These are phyloP conservation scores for Procapra przewalskii DNA, from an alignment of 2,113 vertebrate species.

Conservation along the genomic window DNA sequence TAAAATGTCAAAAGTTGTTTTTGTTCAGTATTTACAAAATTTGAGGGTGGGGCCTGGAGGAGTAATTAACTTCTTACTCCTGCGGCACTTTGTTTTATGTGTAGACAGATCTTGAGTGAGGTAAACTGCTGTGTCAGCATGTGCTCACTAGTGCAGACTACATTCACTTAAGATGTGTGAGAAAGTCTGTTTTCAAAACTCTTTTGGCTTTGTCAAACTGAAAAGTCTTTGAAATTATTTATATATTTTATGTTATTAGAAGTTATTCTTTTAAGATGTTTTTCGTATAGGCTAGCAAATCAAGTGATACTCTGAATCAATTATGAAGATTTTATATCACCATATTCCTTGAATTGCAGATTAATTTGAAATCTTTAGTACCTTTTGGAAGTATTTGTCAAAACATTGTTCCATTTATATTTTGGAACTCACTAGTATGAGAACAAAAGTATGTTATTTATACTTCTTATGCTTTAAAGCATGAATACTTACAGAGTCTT, in stretches of 20 bases:
- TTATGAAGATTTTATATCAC: not conserved
- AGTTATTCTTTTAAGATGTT: conserved; percentile 33
- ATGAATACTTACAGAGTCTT: not conserved
- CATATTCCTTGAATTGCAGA: conserved; percentile 17
- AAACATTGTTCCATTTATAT: not conserved
- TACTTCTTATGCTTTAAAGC: not conserved
- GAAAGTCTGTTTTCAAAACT: not conserved
- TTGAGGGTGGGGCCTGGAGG: not conserved
- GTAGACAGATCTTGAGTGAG: not conserved
- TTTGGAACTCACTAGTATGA: not conserved
- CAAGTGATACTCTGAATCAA: not conserved
- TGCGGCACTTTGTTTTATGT: not conserved
- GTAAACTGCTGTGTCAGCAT: conserved; percentile 6
- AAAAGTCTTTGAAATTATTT: not conserved
- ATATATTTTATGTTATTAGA: not conserved
- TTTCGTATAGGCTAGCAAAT: not conserved
- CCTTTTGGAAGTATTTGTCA: not conserved
- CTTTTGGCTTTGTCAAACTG: not conserved
- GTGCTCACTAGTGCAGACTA: not conserved
- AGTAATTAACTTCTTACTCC: not conserved
- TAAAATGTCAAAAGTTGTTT: conserved; percentile 37
- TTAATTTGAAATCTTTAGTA: conserved; percentile 16
- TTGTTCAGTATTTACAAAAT: not conserved
- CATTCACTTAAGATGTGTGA: not conserved
- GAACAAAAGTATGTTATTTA: not conserved